Base-by-base conservation (phyloP, 2,797 vertebrate genomes). In the Percopsis omiscomaycus region DNA sequence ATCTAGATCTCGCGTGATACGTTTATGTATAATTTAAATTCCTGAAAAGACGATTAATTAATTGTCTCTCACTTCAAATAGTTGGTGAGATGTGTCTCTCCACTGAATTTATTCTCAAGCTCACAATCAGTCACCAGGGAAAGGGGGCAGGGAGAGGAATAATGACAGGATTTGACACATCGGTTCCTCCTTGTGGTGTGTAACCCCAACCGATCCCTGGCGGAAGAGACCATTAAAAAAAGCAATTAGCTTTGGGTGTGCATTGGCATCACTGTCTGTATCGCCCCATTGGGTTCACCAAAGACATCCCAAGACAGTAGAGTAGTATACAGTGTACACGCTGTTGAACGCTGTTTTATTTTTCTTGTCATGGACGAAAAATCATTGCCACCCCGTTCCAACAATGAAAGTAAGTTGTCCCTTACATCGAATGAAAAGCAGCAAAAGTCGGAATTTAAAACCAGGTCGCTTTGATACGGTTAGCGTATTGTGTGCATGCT, bases 181-280 rank as follows among this genome's bases (percentile, higher is more conserved):
- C 2, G 3, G 67, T 63, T 22, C 15, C 29, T 71, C 55, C 65
- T 22, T 59, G 61, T 61, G 68, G 53, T 66, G 69, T 32, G 28
- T 60, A 68, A 46, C 71, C 14, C 42, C 64, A 63, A 55, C 47
- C 59, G 54, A 66, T 52, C 44, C 59, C 59, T 64, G 3, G 0
- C 0, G 12, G 71, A 77, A 51, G 37, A 42, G 42, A 67, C 48
- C 28, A 55, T 69, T 75, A 66, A 74, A 79, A 76, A 81, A 88
- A 80, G 69, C 74, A 68, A 77, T 83, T 83, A 75, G 62, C 64
- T 67, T 68, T 64, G 44, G 46, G 70, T 74, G 60, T 66, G 47
- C 48, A 53, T 27, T 22, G 46, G 4, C 44, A 55, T 22, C 53
- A 10, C 12, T 2, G 5, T 48, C 12, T 45, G 12, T 48, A 48